Conservation (phyloP, 2,888 invertebrate species). For the Allolobophora icterica region DNA sequence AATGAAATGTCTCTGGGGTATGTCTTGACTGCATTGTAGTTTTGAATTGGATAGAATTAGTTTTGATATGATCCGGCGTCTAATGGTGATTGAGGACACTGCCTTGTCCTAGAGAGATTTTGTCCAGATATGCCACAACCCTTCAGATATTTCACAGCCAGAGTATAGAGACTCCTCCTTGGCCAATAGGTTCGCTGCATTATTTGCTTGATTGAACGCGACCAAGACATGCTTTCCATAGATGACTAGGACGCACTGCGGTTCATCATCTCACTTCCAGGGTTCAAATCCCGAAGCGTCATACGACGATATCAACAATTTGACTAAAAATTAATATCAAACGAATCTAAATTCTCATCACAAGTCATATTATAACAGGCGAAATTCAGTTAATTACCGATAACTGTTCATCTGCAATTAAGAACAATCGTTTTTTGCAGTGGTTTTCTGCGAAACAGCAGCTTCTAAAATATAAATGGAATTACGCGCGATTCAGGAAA, state of each 20-base stretch:
- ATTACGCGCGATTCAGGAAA: neutral
- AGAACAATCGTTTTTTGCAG: neutral
- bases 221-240: neutral
- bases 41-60: neutral
- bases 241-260: neutral
- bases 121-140: conserved; percentile 1
- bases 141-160: neutral
- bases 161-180: neutral
- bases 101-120: neutral
- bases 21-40: neutral
- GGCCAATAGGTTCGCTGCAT: neutral
- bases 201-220: too few species aligned
- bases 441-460: neutral
- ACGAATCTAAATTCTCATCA: neutral
- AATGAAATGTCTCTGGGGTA: neutral
- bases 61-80: neutral
- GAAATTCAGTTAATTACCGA: neutral
- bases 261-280: neutral
- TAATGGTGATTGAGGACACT: neutral
- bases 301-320: neutral
- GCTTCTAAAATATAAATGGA: too few species aligned
- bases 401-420: neutral
- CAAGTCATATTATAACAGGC: neutral
- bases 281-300: neutral
- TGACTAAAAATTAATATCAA: too few species aligned